Conservation (phyloP, 1,140 invertebrate genomes). For the Oscheius sp. region DNA sequence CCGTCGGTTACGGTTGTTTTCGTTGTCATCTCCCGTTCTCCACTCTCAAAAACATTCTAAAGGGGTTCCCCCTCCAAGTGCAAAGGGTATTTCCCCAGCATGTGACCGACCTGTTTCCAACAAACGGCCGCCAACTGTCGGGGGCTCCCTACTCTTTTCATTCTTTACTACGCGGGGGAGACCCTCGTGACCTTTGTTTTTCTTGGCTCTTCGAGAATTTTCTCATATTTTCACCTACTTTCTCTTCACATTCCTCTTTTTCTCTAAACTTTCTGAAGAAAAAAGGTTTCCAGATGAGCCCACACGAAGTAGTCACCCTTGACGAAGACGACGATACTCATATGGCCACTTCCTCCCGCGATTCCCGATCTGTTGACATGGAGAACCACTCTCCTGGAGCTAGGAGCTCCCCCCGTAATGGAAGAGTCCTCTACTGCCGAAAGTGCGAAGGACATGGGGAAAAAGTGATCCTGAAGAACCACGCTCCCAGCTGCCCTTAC, state of each 20-base stretch:
- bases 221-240: background rate
- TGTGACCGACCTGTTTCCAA: no score
- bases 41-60: no score
- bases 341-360: background rate
- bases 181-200: no score
- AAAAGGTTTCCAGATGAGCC: conserved; percentile 16
- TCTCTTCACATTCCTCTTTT: background rate
- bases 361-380: conserved; percentile 2
- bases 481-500: conserved; percentile 44
- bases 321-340: conserved; percentile 17
- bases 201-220: background rate
- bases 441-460: conserved; percentile 47
- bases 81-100: no score
- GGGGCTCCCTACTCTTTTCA: no score
- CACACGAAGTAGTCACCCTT: conserved; percentile 15
- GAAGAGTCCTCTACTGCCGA: conserved; percentile 41
- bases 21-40: no score
- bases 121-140: no score
- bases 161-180: no score
- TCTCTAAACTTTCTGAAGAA: background rate
- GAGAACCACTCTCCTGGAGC: conserved; percentile 1
- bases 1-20: no score
- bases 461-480: conserved; percentile 43
- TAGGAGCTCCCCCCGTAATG: conserved; percentile 17
- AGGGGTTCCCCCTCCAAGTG: no score